phyloP scores from a whole-genome alignment of 1,140 invertebrate genomes.

The Drosophila varians region DNA sequence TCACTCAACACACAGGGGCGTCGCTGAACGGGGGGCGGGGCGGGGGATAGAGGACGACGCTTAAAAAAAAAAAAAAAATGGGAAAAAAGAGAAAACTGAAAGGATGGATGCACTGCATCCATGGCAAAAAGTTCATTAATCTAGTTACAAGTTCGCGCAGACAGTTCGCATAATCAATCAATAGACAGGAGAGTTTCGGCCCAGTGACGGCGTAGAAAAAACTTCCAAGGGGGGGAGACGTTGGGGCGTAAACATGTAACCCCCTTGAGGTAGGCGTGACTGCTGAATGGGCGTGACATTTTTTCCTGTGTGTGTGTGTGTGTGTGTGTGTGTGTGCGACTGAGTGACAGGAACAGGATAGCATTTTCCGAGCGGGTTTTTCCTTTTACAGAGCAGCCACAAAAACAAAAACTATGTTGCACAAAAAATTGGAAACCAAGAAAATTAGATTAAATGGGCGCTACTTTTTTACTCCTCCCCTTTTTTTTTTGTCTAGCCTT shows the following conservation, averaged over 20 bases:
- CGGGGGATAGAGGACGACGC: neutral
- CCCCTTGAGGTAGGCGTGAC: slow-evolving; percentile 17
- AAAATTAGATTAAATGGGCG: neutral
- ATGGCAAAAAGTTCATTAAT: slow-evolving; percentile 78
- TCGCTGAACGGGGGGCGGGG: neutral
- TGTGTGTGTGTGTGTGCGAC: too few relatives aligned
- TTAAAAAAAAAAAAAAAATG: neutral
- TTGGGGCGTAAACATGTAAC: slow-evolving; percentile 31
- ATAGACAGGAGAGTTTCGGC: slow-evolving; percentile 39
- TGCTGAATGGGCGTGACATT: slow-evolving; percentile 15
- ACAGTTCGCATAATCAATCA: slow-evolving; percentile 82
- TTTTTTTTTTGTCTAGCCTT: neutral
- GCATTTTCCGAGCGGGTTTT: slow-evolving; percentile 30
- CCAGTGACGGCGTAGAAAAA: neutral
- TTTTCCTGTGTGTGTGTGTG: slow-evolving; percentile 16
- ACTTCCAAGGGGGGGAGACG: neutral
- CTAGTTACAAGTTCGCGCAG: slow-evolving; percentile 82
- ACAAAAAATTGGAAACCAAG: neutral
- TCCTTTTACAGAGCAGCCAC: slow-evolving; percentile 3
- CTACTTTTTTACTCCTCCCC: neutral
- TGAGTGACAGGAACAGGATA: slow-evolving; percentile 46
- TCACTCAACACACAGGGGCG: neutral
- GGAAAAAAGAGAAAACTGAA: neutral
- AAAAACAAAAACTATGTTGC: neutral
- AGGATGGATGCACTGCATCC: slow-evolving; percentile 54